Base-by-base conservation (phyloP, 92 coral and sea anemone genomes). In the Heliopora coerulea region DNA sequence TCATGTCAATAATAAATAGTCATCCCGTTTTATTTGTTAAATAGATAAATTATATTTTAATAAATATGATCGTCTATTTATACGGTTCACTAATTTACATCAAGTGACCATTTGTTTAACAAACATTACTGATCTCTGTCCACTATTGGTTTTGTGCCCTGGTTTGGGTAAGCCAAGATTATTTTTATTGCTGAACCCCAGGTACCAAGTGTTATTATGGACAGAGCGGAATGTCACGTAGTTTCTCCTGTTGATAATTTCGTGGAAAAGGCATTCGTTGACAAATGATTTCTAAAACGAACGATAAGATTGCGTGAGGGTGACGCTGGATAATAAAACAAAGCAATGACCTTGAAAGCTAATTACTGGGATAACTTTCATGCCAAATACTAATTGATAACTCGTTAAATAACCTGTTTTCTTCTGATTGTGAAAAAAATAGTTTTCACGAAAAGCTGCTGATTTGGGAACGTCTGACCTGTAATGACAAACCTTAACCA, bases 1-100 rank as follows among this genome's bases (percentile, higher is more conserved):
- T 15, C 52, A 46, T 46, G 10, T 54, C 58, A 32, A 27, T 44
- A 26, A 67, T 67, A 67, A 67, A 67, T 67, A 67, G 44, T 7
- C 52, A 15, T 28, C 23, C 20, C 19, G 34, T 37, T 34, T 48
- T 67, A 44, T 9, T 67, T 21, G 18, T 44, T 44, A 44, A 67
- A 67, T 67, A 67, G 54, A 67, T 67, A 67, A 67, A 48, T 67
- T 67, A 67, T 23, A 67, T 41, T 48, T 67, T 21, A 67, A 67
- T 67, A 67, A 67, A 54, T 46, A n/a, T 17, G 41, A 65, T 65
- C 67, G 32, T 40, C 25, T 31, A 10, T 3, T 40, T 12, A 24
- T 21, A 65, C n/a, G 48, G 26, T 41, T 46, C 52, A 46, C 52
- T 46, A 46, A n/a, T n/a, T n/a, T 8, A 15, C 17, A 46, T 15